phyloP scores from a whole-genome alignment of 2,113 vertebrate genomes.

The Sinocyclocheilus anshuiensis region DNA sequence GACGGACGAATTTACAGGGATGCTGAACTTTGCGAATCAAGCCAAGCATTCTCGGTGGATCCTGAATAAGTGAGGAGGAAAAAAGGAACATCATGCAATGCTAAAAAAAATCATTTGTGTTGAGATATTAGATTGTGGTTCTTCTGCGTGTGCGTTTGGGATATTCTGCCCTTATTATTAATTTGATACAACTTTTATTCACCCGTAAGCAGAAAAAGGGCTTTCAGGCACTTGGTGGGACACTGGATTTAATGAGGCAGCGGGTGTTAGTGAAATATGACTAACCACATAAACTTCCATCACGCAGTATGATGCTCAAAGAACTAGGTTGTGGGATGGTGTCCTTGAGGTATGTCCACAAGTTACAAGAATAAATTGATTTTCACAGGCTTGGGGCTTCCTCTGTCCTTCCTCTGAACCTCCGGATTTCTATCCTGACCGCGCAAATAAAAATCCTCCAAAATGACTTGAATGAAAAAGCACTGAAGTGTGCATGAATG shows the following conservation, averaged over 20 bases:
- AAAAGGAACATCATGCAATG: not conserved
- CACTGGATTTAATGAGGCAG: not conserved
- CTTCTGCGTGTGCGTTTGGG: not conserved
- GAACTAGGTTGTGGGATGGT: not conserved
- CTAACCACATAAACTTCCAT: not conserved
- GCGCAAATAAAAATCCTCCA: slow-evolving; percentile 21
- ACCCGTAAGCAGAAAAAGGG: not conserved
- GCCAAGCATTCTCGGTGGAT: not conserved
- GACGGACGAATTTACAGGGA: not conserved
- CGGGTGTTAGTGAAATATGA: slow-evolving; percentile 27
- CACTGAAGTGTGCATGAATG: not conserved
- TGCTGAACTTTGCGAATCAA: slow-evolving; percentile 5
- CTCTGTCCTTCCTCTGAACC: slow-evolving; percentile 47
- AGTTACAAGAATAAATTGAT: slow-evolving; percentile 22
- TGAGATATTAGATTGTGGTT: not conserved
- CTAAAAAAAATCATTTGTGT: not conserved
- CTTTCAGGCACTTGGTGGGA: slow-evolving; percentile 3
- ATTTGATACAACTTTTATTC: not conserved
- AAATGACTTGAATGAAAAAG: not conserved
- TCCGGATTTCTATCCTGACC: slow-evolving; percentile 1
- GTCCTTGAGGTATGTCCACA: not conserved
- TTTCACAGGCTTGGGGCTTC: slow-evolving; percentile 16
- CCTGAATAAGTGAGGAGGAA: not conserved
- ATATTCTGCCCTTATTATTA: not conserved
- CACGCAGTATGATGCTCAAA: not conserved